A percentile compares a stretch with the other conserved stretches of the same genome.
These are phyloP conservation scores for Ernsta delagoae DNA, from an alignment of 2,888 invertebrate species.

Conservation along the genomic window DNA sequence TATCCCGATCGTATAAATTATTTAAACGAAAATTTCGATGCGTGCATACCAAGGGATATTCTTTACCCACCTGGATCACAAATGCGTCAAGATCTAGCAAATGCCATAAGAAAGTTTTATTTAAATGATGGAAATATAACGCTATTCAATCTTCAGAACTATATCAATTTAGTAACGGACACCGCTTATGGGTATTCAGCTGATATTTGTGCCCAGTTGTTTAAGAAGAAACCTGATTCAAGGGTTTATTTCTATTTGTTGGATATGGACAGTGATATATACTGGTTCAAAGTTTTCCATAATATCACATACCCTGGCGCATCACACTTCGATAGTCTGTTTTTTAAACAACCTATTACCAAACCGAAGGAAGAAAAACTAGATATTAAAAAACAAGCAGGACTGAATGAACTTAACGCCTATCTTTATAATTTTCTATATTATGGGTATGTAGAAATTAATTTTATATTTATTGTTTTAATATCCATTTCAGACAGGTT, in stretches of 20 bases:
- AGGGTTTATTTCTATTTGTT: neutral
- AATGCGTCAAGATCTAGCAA: conserved; percentile 2
- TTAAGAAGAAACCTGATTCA: neutral
- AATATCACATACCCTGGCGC: conserved; percentile 4
- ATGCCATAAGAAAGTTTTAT: neutral
- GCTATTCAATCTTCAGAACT: neutral
- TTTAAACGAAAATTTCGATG: conserved; percentile 3
- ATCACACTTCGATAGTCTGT: neutral
- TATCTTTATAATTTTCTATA: neutral
- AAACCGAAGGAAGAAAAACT: neutral
- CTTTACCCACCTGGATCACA: neutral
- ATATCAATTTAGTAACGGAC: conserved; percentile 5
- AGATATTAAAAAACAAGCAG: neutral
- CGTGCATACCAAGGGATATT: neutral
- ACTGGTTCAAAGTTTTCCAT: conserved; percentile 4
- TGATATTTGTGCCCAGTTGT: neutral
- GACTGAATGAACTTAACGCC: neutral
- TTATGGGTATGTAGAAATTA: conserved; percentile 4
- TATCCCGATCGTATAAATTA: neutral
- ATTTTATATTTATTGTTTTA: neutral
- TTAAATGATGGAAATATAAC: neutral
- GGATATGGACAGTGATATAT: conserved; percentile 3
- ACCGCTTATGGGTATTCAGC: neutral
- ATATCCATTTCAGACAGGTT: no score
- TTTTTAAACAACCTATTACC: neutral